Evolutionary conservation across 2,888 invertebrate genomes (phyloP).

Genomic region (Eupeodes luniger): DNA sequence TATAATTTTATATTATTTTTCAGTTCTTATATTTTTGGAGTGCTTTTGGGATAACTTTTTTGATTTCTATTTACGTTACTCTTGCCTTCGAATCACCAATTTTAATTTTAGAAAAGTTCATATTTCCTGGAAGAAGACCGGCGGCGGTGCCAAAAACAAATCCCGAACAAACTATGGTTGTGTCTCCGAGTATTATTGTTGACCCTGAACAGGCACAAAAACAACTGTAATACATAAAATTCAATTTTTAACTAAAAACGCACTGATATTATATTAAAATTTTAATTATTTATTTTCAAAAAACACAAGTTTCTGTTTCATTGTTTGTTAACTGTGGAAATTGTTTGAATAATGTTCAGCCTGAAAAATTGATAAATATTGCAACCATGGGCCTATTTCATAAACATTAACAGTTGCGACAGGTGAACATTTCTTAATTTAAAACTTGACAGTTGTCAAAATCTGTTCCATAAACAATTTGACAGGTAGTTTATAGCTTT

Average conservation of each 20-base stretch:
- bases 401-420: too few species aligned
- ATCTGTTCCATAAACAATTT: too few species aligned
- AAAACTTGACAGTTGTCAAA: too few species aligned
- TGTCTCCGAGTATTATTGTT: neutral
- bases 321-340: too few species aligned
- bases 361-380: too few species aligned
- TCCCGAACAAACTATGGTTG: neutral
- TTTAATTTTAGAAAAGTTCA: conserved; percentile 9
- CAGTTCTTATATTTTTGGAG: conserved; percentile 21
- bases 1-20: neutral
- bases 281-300: too few species aligned
- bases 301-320: too few species aligned
- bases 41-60: neutral
- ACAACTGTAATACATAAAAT: neutral
- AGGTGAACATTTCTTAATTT: too few species aligned
- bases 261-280: too few species aligned
- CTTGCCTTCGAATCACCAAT: conserved; percentile 19
- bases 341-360: too few species aligned
- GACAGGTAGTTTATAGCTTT: too few species aligned
- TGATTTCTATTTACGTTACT: conserved; percentile 10
- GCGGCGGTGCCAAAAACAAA: neutral
- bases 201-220: neutral
- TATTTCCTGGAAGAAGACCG: neutral
- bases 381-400: too few species aligned
- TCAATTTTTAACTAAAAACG: neutral